phyloP scores from a whole-genome alignment of 1,140 invertebrate genomes.

The Oncopeltus fasciatus region DNA sequence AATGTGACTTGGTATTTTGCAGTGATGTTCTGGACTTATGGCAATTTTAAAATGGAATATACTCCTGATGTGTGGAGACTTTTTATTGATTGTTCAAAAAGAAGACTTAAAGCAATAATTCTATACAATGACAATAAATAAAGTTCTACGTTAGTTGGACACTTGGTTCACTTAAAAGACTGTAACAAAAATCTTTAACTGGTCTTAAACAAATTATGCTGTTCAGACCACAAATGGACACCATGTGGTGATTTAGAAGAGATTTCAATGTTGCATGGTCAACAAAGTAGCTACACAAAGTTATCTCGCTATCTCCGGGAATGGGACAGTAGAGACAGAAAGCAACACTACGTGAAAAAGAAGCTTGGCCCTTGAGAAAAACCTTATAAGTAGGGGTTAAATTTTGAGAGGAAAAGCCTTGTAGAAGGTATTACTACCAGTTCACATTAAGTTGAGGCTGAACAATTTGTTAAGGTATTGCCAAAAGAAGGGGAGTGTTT shows the following conservation, averaged over 20 bases:
- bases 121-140: too few relatives aligned
- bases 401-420: slow-evolving; percentile 27
- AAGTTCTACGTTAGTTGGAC: too few relatives aligned
- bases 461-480: slow-evolving; percentile 26
- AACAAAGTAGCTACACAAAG: not conserved
- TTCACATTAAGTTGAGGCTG: slow-evolving; percentile 29
- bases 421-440: slow-evolving; percentile 25
- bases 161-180: too few relatives aligned
- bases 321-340: slow-evolving; percentile 23
- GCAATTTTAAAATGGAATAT: too few relatives aligned
- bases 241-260: not conserved
- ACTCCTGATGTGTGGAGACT: too few relatives aligned
- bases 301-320: not conserved
- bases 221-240: not conserved
- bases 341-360: slow-evolving; percentile 27
- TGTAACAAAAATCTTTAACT: too few relatives aligned
- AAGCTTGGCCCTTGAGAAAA: slow-evolving; percentile 25
- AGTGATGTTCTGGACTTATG: too few relatives aligned
- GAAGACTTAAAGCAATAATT: too few relatives aligned
- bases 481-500: slow-evolving; percentile 27
- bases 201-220: too few relatives aligned
- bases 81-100: too few relatives aligned
- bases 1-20: too few relatives aligned
- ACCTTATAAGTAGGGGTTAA: slow-evolving; percentile 25
- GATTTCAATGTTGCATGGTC: not conserved